Base-by-base conservation (phyloP, 2,888 invertebrate genomes). In the Bursaphelenchus okinawaensis region DNA sequence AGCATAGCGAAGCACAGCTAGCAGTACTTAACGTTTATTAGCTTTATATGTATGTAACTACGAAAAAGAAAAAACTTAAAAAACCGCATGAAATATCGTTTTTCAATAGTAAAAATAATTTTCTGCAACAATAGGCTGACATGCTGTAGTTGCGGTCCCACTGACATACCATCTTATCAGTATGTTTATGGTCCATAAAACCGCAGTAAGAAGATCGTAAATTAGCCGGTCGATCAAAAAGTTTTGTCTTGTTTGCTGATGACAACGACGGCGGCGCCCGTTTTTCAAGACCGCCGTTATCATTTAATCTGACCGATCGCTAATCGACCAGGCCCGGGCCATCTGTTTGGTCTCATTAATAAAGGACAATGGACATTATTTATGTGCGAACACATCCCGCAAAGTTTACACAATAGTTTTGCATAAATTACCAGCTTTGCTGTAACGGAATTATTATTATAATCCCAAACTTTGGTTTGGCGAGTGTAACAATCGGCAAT, bases 311-410 rank as follows among this genome's bases (percentile, higher is more conserved):
- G 19, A 19, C 23, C 56, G 23, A 24, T 56, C 56, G 24, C 56
- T 40, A 40, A 40, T 12, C 40, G 40, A n/a, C 40, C n/a, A 40
- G 40, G 40, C 40, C n/a, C 40, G 40, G 40, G 40, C 40, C 40
- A 40, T 40, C 40, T 40, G 40, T 40, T 40, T n/a, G n/a, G 57
- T 29, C 57, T 28, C 29, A 29, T 57, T 28, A 57, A 31, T 57
- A 57, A 31, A 29, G 57, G 57, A 40, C 40, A 40, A 40, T 40
- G 40, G 40, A 40, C 40, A 40, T 40, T 4, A 40, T 40, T 40
- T 40, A 40, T 40, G 40, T 40, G 40, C 40, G 40, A 40, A 40
- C 40, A n/a, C 16, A 40, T 40, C 40, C 40, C 40, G 40, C 40
- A 40, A 40, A 40, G 40, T 4, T 40, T 40, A 40, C 40, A 40